Conservation (phyloP, 2,888 invertebrate species). For the Spodoptera picta region DNA sequence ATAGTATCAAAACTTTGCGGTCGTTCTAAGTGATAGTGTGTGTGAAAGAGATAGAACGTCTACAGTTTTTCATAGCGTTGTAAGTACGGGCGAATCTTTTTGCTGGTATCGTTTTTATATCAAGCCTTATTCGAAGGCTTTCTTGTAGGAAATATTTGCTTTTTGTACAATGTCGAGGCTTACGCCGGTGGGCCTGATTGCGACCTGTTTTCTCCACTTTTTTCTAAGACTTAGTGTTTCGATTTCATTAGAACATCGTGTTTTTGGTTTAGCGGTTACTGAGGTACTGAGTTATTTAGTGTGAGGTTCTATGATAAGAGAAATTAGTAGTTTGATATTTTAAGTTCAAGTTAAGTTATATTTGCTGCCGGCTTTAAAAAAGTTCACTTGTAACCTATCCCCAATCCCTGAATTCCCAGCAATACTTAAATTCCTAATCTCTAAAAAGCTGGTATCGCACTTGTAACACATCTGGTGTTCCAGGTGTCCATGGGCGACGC, state of each 20-base stretch:
- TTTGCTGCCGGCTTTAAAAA: too few species aligned
- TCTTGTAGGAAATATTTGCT: conserved; percentile 72
- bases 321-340: too few species aligned
- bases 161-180: conserved; percentile 57
- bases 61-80: conserved; percentile 77
- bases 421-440: too few species aligned
- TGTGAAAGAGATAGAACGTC: conserved; percentile 73
- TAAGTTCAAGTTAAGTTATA: too few species aligned
- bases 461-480: too few species aligned
- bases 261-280: not conserved
- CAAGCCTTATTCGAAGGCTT: conserved; percentile 67
- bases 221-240: conserved; percentile 21
- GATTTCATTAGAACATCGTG: conserved; percentile 11
- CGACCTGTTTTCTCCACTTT: conserved; percentile 30
- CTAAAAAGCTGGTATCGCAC: too few species aligned
- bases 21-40: conserved; percentile 67
- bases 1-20: conserved; percentile 73
- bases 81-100: conserved; percentile 69
- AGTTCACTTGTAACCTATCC: too few species aligned
- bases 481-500: too few species aligned
- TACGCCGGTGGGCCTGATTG: conserved; percentile 73
- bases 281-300: not conserved
- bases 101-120: conserved; percentile 77
- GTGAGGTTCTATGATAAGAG: too few species aligned
- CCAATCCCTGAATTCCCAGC: too few species aligned